Percentiles rank a stretch among this genome's conserved stretches.
These are phyloP conservation scores for Tokudaia muenninki DNA, from an alignment of 2,797 vertebrate species.

Conservation along the genomic window DNA sequence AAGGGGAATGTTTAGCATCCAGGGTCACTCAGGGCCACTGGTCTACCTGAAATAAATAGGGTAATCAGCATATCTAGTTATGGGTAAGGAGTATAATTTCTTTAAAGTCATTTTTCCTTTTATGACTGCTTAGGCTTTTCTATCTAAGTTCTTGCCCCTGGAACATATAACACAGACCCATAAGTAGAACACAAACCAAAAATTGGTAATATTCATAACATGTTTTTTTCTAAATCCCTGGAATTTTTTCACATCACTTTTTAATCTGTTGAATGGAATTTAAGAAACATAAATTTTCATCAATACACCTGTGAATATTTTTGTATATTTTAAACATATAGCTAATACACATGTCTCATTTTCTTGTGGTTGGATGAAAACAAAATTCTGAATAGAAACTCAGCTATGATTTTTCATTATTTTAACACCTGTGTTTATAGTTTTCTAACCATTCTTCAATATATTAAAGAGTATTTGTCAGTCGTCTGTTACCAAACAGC, in stretches of 20 bases:
- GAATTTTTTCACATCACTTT: neutral
- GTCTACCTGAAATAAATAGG: neutral
- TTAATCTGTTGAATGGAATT: neutral
- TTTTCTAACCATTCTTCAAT: neutral
- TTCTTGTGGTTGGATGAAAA: neutral
- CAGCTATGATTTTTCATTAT: neutral
- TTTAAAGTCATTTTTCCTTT: conserved; percentile 6
- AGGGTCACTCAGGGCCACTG: neutral
- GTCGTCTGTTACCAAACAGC: neutral
- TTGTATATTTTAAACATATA: neutral
- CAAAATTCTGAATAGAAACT: neutral
- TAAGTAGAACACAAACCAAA: neutral
- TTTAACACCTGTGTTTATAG: neutral
- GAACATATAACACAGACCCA: neutral
- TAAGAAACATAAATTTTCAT: neutral
- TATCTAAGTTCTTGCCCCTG: neutral
- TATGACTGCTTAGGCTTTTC: neutral
- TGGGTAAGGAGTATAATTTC: neutral
- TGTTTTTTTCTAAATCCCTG: neutral
- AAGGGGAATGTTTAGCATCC: neutral
- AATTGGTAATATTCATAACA: neutral
- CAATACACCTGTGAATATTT: neutral
- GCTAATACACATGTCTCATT: neutral
- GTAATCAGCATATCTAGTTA: neutral
- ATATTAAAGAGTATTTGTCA: neutral